Conservation (phyloP, 2,888 invertebrate species). For the Cephus pulcher region DNA sequence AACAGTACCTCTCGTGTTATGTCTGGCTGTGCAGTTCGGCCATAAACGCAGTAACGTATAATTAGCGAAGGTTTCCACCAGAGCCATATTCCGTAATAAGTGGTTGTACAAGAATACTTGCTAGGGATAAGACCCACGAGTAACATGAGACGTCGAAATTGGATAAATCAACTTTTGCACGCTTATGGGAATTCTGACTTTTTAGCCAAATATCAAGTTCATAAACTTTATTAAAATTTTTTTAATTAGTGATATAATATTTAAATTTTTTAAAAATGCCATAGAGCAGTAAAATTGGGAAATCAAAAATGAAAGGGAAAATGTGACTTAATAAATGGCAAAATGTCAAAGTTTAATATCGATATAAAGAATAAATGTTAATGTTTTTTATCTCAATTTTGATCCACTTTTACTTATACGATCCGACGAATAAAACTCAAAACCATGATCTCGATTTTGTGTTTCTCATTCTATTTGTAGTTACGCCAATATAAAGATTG, state of each 20-base stretch:
- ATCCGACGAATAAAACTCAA: conserved; percentile 59
- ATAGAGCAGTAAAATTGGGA: too few relatives aligned
- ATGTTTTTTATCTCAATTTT: conserved; percentile 62
- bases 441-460: conserved; percentile 35
- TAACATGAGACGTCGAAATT: neutral
- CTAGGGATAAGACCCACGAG: neutral
- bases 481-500: conserved; percentile 62
- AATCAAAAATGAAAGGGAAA: too few relatives aligned
- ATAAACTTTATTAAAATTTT: neutral
- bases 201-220: neutral
- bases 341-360: conserved; percentile 18
- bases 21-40: neutral
- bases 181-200: neutral
- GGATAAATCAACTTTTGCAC: neutral
- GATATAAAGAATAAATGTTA: conserved; percentile 54
- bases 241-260: neutral
- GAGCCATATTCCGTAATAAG: neutral
- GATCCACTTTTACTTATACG: conserved; percentile 60
- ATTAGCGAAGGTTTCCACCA: neutral
- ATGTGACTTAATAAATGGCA: conserved; percentile 21
- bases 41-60: neutral
- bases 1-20: neutral
- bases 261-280: too few relatives aligned
- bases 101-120: neutral
- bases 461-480: conserved; percentile 59